A percentile compares a stretch with the other conserved stretches of the same genome.
phyloP scores from a whole-genome alignment of 2,113 vertebrate genomes.

The Anoplopoma fimbria region DNA sequence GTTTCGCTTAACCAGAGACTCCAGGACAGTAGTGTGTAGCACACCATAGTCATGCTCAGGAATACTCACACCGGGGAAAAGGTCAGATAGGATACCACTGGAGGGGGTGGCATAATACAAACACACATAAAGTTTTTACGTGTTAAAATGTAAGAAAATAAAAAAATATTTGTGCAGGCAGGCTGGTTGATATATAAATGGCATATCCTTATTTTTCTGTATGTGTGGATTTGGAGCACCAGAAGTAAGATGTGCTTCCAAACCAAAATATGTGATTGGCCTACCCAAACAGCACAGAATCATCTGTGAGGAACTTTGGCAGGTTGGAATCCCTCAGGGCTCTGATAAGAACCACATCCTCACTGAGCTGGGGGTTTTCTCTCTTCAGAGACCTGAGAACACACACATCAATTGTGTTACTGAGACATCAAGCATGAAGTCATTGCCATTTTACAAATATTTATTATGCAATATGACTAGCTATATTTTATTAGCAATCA shows the following conservation, averaged over 20 bases:
- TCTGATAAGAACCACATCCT: constrained; percentile 90
- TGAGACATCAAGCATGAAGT: neutral
- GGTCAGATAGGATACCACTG: constrained; percentile 91
- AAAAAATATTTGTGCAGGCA: neutral
- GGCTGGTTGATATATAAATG: neutral
- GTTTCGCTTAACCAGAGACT: constrained; percentile 80
- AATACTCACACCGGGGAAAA: constrained; percentile 90
- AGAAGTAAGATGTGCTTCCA: neutral
- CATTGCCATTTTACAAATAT: neutral
- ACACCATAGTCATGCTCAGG: constrained; percentile 91
- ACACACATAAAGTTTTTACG: neutral
- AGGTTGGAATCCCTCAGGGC: constrained; percentile 90
- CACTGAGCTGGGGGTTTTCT: constrained; percentile 85
- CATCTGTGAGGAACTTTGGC: constrained; percentile 89
- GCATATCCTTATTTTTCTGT: neutral
- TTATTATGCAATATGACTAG: neutral
- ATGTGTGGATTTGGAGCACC: neutral
- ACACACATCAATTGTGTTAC: constrained; percentile 19
- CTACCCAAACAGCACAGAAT: constrained; percentile 87
- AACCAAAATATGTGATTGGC: neutral
- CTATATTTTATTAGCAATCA: neutral
- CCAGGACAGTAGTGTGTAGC: constrained; percentile 86
- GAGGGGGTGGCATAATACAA: constrained; percentile 14
- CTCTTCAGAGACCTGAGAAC: constrained; percentile 87
- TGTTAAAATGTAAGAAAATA: neutral